phyloP scores from a whole-genome alignment of 2,888 invertebrate species.

The Noctua pronuba region DNA sequence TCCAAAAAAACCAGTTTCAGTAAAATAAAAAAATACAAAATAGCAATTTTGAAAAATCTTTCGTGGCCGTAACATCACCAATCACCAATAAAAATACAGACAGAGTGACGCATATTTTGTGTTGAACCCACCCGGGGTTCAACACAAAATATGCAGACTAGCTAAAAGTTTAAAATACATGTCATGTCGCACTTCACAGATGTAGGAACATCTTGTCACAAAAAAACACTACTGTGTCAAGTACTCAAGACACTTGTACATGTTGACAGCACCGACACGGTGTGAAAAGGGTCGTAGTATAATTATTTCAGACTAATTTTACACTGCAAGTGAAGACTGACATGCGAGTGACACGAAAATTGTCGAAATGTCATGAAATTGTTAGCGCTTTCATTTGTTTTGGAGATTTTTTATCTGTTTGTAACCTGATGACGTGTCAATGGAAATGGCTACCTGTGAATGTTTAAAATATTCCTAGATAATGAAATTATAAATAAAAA shows the following conservation, averaged over 20 bases:
- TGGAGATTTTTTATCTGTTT: neutral
- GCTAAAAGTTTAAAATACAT: constrained; percentile 18
- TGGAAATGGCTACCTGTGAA: neutral
- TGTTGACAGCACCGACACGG: constrained; percentile 46
- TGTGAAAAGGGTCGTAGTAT: constrained; percentile 38
- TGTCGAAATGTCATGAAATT: constrained; percentile 1
- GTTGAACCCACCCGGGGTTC: too few relatives aligned
- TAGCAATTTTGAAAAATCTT: neutral
- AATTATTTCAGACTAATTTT: constrained; percentile 43
- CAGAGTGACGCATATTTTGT: neutral
- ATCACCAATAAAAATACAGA: neutral
- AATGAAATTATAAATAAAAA: too few relatives aligned
- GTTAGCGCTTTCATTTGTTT: constrained; percentile 1
- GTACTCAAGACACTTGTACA: constrained; percentile 15
- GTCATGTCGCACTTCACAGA: constrained; percentile 23
- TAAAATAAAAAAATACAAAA: neutral
- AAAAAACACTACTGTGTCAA: constrained; percentile 38
- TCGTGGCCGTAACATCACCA: neutral
- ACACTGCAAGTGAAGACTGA: constrained; percentile 9
- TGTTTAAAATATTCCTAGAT: neutral
- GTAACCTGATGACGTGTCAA: neutral
- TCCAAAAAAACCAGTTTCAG: neutral
- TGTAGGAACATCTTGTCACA: constrained; percentile 17
- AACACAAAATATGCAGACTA: neutral
- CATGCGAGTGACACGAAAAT: constrained; percentile 8